Evolutionary conservation across 2,888 invertebrate genomes (phyloP), one percentile per base, ranked within the genome.

Genomic region (Amphipoea oculea): DNA sequence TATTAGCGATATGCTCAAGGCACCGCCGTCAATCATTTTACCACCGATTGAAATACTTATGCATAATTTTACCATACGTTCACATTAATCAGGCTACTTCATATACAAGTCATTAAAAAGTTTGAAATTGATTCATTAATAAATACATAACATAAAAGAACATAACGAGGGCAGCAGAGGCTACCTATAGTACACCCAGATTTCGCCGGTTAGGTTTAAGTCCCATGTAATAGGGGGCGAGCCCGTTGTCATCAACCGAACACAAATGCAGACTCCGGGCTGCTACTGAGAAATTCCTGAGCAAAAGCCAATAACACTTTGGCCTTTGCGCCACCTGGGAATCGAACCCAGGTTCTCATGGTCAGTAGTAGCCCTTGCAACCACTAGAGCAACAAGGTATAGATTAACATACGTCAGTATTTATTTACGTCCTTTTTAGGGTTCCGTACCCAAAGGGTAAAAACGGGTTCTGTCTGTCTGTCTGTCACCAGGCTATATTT

Each of bases 11-110:
- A 23, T 62, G 40, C 36, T 17, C 36, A 69, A 67, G 23, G 45
- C 65, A 69, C 83, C 20, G 36, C 36, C 48, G 48, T 86, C 76
- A 75, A 72, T 86, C 73, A 71, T 80, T 72, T 70, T 75, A 78
- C 73, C 57, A 73, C 62, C 42, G 60, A 67, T n/a, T 45, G 20
- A 51, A 78, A 71, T 42, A 70, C 6, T 42, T 36, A 36, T 71
- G 62, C 70, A 62, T 76, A 81, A 65, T 60, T 71, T 71, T 63
- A 60, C 36, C 40, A 73, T 71, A 40, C 12, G 14, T 74, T 68
- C 63, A 71, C 60, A 68, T 60, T 42, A 36, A 68, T 71, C 36
- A 74, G n/a, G 14, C 40, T n/a, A 36, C 23, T 60, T 57, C 60
- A 45, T 74, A 54, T 11, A 51, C 69, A 57, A 54, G 42, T 68